Evolutionary conservation across 1,140 invertebrate species (phyloP), one percentile per base, ranked within the genome.

Genomic region (Sycophila sp.): DNA sequence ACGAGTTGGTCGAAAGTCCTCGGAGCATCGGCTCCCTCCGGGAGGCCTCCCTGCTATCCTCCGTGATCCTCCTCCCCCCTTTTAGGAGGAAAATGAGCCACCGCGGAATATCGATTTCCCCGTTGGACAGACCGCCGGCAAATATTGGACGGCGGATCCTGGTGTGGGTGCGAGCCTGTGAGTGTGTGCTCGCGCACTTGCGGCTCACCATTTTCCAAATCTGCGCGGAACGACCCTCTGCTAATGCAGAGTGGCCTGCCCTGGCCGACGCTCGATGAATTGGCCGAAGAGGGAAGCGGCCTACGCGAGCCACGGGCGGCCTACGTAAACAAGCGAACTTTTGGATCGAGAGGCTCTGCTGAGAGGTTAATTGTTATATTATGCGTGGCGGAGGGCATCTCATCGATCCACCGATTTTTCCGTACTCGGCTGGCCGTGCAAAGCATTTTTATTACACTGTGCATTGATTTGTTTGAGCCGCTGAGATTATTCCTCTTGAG

Each of bases 281-380:
- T 64, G 30, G 2, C 36, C 36, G 36, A 2, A 13, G 36, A 1
- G 38, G 13, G 40, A 40, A 62, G 40, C n/a, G 10, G 24, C 2
- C n/a, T n/a, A n/a, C n/a, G n/a, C n/a, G n/a, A n/a, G n/a, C 30
- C 24, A 15, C 45, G 15, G 62, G 53, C 28, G 62, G 47, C 47
- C 47, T 30, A 65, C 15, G 34, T 55, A 65, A 55, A 65, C 49
- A 65, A 65, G n/a, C n/a, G n/a, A n/a, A n/a, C n/a, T n/a, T n/a
- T n/a, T n/a, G n/a, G n/a, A n/a, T n/a, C n/a, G n/a, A n/a, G n/a
- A n/a, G n/a, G n/a, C n/a, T n/a, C n/a, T n/a, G n/a, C n/a, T n/a
- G n/a, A n/a, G n/a, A n/a, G n/a, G n/a, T n/a, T n/a, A n/a, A n/a
- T n/a, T n/a, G n/a, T n/a, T n/a, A n/a, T n/a, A n/a, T n/a, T n/a